Evolutionary conservation across 1,140 invertebrate species (phyloP).

Genomic region (Hycleus cichorii): DNA sequence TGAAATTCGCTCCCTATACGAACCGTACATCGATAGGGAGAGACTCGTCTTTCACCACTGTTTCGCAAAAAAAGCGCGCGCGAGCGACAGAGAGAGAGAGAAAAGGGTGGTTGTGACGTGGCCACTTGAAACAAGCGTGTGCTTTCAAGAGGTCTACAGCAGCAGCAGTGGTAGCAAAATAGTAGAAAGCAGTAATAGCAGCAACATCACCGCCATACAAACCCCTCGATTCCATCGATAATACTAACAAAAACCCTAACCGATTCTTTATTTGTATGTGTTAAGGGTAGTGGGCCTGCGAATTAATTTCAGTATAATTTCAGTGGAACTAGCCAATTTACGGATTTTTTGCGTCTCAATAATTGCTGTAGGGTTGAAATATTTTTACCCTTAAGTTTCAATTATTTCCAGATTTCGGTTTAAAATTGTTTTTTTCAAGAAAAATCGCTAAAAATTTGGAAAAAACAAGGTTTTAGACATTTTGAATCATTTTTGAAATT

Average conservation of each 20-base stretch:
- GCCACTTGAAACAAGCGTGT: constrained; percentile 23
- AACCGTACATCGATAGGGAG: background rate
- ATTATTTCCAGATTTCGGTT: too few species aligned
- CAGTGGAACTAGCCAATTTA: too few species aligned
- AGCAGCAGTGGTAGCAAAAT: background rate
- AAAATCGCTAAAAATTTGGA: too few species aligned
- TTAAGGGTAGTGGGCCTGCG: too few species aligned
- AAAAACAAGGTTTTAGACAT: too few species aligned
- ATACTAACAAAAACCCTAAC: background rate
- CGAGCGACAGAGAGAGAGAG: background rate
- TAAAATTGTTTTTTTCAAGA: too few species aligned
- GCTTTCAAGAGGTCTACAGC: constrained; percentile 17
- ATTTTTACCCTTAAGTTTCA: too few species aligned
- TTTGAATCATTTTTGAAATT: too few species aligned
- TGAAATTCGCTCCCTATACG: background rate
- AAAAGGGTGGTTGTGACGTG: constrained; percentile 13
- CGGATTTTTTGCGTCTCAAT: too few species aligned
- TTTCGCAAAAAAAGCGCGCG: background rate
- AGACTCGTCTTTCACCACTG: background rate
- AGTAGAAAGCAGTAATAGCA: background rate
- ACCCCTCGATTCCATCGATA: background rate
- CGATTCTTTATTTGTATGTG: too few species aligned
- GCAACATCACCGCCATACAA: background rate
- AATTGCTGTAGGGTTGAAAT: too few species aligned
- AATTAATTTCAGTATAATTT: too few species aligned